Base-by-base conservation (phyloP, 2,888 invertebrate genomes). In the Idaea straminata region DNA sequence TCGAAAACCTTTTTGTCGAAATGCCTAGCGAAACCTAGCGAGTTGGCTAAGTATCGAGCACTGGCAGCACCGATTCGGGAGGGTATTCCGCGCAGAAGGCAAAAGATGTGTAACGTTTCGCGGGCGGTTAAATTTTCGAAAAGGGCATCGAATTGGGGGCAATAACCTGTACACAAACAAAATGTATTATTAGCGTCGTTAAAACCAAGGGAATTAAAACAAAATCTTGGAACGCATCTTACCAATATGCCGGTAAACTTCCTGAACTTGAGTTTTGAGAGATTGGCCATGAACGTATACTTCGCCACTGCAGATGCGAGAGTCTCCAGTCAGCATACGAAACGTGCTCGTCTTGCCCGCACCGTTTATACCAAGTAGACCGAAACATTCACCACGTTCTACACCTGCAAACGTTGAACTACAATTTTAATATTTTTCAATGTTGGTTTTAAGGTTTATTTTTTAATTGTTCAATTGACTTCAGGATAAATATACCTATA, bases 331-430 rank as follows among this genome's bases (percentile, higher is more conserved):
- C 79, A 98, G 91, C 96, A 97, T 97, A 84, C 96, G 96, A 85
- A 98, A 98, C 0, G 98, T 97, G 47, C 95, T 95, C 1, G 97
- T 97, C 86, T 97, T 98, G n/a, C 97, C 97, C 25, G 97, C 97
- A 47, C 97, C 97, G 85, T 98, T 97, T 0, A 96, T 95, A 13
- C 97, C 97, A 63, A 97, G 89, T 62, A 97, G 84, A 0, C 97
- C 97, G 81, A 97, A 97, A 79, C 97, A 97, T 84, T 97, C 97
- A 61, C 94, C 95, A 69, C 94, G 90, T 61, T 94, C 94, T 0
- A 96, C 95, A 35, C 95, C 96, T 80, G 95, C 82, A 80, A 84
- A 62, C 16, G 25, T 16, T 16, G 10, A 58, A 58, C 4, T 7
- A 58, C 4, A 15, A 13, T 57, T 57, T 5, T 15, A 57, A 57